These are phyloP conservation scores for Malthinus seriepunctatus DNA, from an alignment of 2,888 invertebrate species.

Conservation along the genomic window DNA sequence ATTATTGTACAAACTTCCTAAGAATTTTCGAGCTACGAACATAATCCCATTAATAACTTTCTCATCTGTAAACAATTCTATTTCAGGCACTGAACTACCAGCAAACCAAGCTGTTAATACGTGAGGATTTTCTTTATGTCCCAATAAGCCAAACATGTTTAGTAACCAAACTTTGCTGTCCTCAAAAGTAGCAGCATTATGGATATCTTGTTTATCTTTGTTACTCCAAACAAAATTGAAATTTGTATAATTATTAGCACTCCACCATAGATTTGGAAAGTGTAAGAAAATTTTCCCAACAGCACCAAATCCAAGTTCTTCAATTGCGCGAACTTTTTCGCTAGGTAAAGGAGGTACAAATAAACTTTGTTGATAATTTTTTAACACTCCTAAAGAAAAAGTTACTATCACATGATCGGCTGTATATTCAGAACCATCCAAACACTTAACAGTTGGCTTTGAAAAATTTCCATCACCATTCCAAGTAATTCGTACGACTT, in stretches of 20 bases:
- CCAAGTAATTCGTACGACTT: conserved; percentile 31
- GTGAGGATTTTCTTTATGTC: conserved; percentile 64
- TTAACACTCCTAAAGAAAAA: conserved; percentile 68
- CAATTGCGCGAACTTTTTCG: conserved; percentile 58
- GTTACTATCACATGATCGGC: conserved; percentile 69
- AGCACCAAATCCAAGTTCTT: conserved; percentile 63
- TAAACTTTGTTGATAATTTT: conserved; percentile 56
- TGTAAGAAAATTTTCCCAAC: conserved; percentile 66
- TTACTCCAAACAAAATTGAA: conserved; percentile 62
- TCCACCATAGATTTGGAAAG: conserved; percentile 67
- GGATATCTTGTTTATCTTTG: conserved; percentile 46
- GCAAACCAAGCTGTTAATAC: conserved; percentile 72
- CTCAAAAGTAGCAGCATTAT: neutral
- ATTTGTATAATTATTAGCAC: conserved; percentile 39
- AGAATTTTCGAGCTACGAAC: conserved; percentile 58
- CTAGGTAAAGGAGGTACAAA: conserved; percentile 60
- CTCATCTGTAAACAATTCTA: conserved; percentile 64
- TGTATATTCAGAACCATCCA: conserved; percentile 56
- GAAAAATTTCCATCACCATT: neutral
- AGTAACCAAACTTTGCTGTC: conserved; percentile 60
- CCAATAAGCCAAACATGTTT: conserved; percentile 69
- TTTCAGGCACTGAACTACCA: conserved; percentile 63
- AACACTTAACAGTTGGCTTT: conserved; percentile 51
- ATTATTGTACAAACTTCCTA: conserved; percentile 54
- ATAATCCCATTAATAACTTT: conserved; percentile 58